Evolutionary conservation across 2,888 invertebrate species (phyloP).

Genomic region (Rhynchonema sp.): DNA sequence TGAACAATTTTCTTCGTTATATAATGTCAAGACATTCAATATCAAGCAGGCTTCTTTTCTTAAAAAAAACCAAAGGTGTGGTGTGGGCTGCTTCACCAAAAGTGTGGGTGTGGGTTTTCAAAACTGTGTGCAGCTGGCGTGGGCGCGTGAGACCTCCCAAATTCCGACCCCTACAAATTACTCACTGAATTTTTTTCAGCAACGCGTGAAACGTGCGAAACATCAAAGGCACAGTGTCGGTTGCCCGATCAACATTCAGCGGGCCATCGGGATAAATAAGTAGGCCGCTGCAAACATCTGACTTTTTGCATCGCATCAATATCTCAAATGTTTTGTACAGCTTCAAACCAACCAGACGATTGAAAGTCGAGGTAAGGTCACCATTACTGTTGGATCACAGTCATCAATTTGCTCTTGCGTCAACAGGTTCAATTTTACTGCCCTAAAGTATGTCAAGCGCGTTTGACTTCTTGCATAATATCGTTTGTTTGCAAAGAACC

Average conservation of each 20-base stretch:
- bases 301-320: no score
- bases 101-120: no score
- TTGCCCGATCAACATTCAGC: constrained; percentile 60
- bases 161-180: no score
- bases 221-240: constrained; percentile 77
- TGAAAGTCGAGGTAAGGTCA: constrained; percentile 86
- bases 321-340: no score
- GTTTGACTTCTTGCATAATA: not conserved
- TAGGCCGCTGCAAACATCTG: constrained; percentile 53
- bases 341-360: constrained; percentile 46
- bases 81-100: no score
- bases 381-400: constrained; percentile 94
- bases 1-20: no score
- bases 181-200: constrained; percentile 20
- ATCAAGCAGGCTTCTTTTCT: no score
- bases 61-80: no score
- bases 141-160: no score
- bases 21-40: no score
- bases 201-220: constrained; percentile 50
- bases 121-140: no score
- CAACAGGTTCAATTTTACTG: constrained; percentile 29
- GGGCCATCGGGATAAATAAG: constrained; percentile 83
- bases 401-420: constrained; percentile 81
- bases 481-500: not conserved
- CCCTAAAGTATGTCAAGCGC: constrained; percentile 29